Conservation (phyloP, 1,140 invertebrate genomes). For the Trissolcus basalis region DNA sequence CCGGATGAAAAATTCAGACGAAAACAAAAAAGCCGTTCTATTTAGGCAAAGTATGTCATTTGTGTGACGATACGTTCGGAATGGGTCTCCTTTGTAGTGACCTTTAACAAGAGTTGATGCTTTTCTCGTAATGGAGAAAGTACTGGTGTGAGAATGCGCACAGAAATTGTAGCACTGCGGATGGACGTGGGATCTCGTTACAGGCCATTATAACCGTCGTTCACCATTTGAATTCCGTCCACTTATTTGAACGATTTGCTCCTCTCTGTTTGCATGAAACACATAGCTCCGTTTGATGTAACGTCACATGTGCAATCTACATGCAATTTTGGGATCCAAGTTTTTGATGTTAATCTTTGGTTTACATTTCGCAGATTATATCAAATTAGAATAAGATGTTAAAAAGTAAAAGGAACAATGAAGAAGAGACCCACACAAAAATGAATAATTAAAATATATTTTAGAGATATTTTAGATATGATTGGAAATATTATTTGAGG, state of each 20-base stretch:
- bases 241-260: conserved; percentile 32
- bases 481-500: no score
- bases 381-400: no score
- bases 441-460: no score
- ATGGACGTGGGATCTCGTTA: conserved; percentile 18
- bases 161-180: conserved; percentile 34
- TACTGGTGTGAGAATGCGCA: conserved; percentile 32
- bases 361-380: no score
- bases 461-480: no score
- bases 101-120: conserved; percentile 41
- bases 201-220: conserved; percentile 19
- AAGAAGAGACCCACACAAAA: no score
- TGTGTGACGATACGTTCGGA: conserved; percentile 39
- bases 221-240: conserved; percentile 15
- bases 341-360: no score
- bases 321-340: no score
- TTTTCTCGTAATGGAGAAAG: conserved; percentile 38
- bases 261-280: not conserved
- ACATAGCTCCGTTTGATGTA: not conserved
- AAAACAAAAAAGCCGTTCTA: conserved; percentile 37
- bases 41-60: conserved; percentile 52
- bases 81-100: conserved; percentile 43
- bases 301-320: not conserved
- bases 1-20: conserved; percentile 31
- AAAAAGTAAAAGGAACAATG: no score